phyloP scores from a whole-genome alignment of 2,113 vertebrate genomes.

The Macaca mulatta region DNA sequence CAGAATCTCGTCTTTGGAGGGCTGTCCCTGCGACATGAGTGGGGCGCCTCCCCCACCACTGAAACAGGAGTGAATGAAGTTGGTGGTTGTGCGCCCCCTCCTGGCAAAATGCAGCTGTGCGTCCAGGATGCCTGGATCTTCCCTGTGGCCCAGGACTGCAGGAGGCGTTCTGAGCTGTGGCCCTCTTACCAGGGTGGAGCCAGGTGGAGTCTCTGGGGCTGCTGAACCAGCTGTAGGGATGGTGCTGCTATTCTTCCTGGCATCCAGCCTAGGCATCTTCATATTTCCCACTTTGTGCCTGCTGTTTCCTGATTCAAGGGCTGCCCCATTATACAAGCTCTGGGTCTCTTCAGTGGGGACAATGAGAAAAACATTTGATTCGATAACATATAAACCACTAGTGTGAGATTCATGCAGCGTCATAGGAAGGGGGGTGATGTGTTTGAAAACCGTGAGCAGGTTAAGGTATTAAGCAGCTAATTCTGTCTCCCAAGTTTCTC shows the following conservation, averaged over 20 bases:
- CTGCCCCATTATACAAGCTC: fast-evolving
- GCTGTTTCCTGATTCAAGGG: not conserved
- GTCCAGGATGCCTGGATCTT: not conserved
- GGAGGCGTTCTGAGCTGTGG: not conserved
- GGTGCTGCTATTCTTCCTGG: constrained; percentile 71
- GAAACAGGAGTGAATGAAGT: not conserved
- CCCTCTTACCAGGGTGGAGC: not conserved
- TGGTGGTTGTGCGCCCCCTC: constrained; percentile 21
- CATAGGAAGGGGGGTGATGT: not conserved
- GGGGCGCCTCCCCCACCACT: not conserved
- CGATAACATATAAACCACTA: not conserved
- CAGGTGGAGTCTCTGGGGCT: not conserved
- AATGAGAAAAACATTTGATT: not conserved
- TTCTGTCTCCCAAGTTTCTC: not conserved
- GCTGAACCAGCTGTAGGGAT: constrained; percentile 66
- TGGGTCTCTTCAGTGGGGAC: not conserved
- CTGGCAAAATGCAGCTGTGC: not conserved
- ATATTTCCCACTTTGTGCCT: not conserved
- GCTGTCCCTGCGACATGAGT: not conserved
- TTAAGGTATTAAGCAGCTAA: not conserved
- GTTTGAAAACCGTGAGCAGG: not conserved
- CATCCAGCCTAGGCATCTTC: constrained; percentile 61
- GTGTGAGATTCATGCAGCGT: not conserved
- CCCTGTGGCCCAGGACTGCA: not conserved
- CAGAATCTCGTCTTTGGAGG: not conserved